Evolutionary conservation across 2,113 vertebrate species (phyloP), one percentile per base, ranked within the genome.

Genomic region (Gopherus evgoodei): DNA sequence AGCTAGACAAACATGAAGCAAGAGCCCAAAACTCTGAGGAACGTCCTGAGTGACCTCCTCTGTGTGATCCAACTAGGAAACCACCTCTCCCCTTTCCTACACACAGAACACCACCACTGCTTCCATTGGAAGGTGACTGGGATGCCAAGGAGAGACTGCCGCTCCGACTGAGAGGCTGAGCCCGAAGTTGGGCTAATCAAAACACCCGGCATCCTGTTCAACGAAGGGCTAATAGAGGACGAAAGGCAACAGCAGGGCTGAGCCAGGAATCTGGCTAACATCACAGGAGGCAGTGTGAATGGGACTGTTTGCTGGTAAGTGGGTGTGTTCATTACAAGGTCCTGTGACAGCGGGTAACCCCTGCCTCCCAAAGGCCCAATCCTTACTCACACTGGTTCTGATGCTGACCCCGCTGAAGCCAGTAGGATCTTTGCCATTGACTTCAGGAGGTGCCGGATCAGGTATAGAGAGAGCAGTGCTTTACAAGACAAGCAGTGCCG

Each of bases 311-410:
- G 62, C 57, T 25, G 57, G 57, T 17, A 69, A 69, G 17, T 3
- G n/a, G 65, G 10, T 62, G 78, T 1, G 6, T 2, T 5, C 0
- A 0, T 38, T 72, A n/a, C 79, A 24, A 11, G 0, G 1, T n/a
- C 65, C 65, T 38, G 62, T 69, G 31, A 69, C 1, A 69, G 35
- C 62, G 19, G 35, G 31, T 57, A 57, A 57, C 24, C 17, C 6
- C 56, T 8, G 44, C 16, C 52, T 24, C 5, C 25, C 65, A 22
- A 38, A 62, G 85, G 50, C 8, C 2, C 1, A 31, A 19, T 44
- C 86, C 72, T 52, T 44, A 38, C 44, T 81, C 69, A 81, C 84
- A 80, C 81, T 0, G 52, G 24, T 87, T 24, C 89, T 76, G 81
- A 72, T 22, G n/a, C 65, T 38, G n/a, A 4, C 57, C n/a, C 17